A percentile compares a stretch with the other conserved stretches of the same genome.
Evolutionary conservation across 2,888 invertebrate species (phyloP).

Genomic region (Hydrotaea cyrtoneurina): DNA sequence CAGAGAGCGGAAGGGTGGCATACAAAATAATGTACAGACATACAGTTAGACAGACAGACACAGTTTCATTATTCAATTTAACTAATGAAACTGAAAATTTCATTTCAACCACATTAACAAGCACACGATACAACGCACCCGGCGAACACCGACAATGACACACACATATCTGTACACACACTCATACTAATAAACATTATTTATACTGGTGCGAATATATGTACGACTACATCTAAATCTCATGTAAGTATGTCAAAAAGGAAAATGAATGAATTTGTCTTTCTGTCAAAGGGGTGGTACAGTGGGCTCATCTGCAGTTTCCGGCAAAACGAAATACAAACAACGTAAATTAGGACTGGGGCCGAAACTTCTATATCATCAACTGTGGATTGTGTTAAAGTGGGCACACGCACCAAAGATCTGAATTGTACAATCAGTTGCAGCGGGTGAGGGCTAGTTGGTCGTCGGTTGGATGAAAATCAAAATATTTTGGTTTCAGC

Average conservation of each 20-base stretch:
- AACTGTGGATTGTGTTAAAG: too few relatives aligned
- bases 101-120: slow-evolving; percentile 77
- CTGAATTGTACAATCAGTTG: too few relatives aligned
- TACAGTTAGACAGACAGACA: slow-evolving; percentile 30
- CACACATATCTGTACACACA: background rate
- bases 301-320: background rate
- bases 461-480: too few relatives aligned
- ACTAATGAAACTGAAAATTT: slow-evolving; percentile 80
- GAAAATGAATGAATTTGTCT: slow-evolving; percentile 25
- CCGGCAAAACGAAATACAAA: background rate
- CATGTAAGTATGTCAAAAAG: slow-evolving; percentile 29
- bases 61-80: slow-evolving; percentile 78
- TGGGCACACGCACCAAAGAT: too few relatives aligned
- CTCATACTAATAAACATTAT: background rate
- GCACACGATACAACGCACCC: slow-evolving; percentile 57
- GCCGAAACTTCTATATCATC: too few relatives aligned
- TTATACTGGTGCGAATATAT: slow-evolving; percentile 5
- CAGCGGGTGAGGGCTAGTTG: too few relatives aligned
- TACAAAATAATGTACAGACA: slow-evolving; percentile 57
- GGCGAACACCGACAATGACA: slow-evolving; percentile 1
- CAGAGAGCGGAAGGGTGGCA: background rate
- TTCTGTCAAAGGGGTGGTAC: slow-evolving; percentile 10
- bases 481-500: too few relatives aligned
- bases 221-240: slow-evolving; percentile 10
- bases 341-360: too few relatives aligned